Percentiles rank a stretch among this genome's conserved stretches.
Conservation (phyloP, 1,140 invertebrate genomes). For the Andricus grossulariae region DNA sequence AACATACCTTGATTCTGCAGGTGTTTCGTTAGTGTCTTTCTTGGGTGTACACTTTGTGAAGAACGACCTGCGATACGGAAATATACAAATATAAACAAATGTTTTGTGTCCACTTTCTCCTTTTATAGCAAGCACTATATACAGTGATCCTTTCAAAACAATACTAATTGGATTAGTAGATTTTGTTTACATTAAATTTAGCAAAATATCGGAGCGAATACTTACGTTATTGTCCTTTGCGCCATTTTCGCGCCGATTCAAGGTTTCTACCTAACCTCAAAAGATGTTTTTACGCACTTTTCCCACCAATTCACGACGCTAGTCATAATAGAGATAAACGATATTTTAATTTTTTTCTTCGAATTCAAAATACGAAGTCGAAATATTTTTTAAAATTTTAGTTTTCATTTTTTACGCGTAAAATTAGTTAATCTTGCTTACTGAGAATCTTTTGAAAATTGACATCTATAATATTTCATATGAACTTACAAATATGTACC, state of each 20-base stretch:
- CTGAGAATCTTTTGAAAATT: too few species aligned
- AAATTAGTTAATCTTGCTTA: too few species aligned
- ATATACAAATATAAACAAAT: conserved; percentile 5
- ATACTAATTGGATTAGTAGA: conserved; percentile 15
- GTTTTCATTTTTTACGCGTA: too few species aligned
- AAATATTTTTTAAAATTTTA: too few species aligned
- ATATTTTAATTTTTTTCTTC: conserved; percentile 8
- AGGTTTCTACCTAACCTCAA: conserved; percentile 37
- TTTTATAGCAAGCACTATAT: background rate
- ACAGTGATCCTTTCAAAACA: background rate
- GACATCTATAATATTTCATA: too few species aligned
- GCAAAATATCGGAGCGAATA: conserved; percentile 28
- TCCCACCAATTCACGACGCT: conserved; percentile 26
- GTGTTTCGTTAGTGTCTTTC: conserved; percentile 37
- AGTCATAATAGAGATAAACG: conserved; percentile 22
- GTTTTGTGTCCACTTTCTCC: background rate
- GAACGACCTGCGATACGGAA: conserved; percentile 47
- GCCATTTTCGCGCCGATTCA: conserved; percentile 55
- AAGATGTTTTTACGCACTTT: conserved; percentile 20
- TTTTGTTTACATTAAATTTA: background rate
- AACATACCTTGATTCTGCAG: conserved; percentile 46
- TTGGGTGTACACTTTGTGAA: conserved; percentile 43
- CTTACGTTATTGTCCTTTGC: conserved; percentile 64
- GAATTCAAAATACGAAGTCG: background rate
- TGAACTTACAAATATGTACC: too few species aligned